These are phyloP conservation scores for Festucalex cinctus DNA, from an alignment of 2,113 vertebrate genomes.

Conservation along the genomic window DNA sequence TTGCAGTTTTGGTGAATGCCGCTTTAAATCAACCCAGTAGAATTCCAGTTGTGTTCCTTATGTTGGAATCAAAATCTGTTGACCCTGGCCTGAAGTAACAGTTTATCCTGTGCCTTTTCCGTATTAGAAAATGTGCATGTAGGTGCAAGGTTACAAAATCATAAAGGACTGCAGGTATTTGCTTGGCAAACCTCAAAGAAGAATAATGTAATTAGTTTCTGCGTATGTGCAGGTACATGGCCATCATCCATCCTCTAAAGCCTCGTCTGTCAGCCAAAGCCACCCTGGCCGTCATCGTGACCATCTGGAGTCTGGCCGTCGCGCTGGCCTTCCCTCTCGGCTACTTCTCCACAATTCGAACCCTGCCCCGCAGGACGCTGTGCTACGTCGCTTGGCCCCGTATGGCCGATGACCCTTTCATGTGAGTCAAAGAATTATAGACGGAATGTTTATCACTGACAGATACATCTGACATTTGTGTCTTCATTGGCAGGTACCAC, in stretches of 20 bases:
- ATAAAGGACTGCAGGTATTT: too few species aligned
- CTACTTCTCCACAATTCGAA: constrained; percentile 85
- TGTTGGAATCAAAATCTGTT: too few species aligned
- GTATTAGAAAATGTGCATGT: too few species aligned
- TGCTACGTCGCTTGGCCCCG: constrained; percentile 93
- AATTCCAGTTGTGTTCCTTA: too few species aligned
- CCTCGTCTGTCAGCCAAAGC: constrained; percentile 89
- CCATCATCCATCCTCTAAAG: constrained; percentile 95
- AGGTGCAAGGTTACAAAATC: background rate
- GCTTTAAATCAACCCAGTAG: too few species aligned
- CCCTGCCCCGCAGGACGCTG: constrained; percentile 80
- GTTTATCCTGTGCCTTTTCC: too few species aligned
- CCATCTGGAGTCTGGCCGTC: constrained; percentile 93
- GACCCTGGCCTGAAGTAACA: too few species aligned
- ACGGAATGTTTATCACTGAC: too few species aligned
- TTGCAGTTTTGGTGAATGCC: too few species aligned
- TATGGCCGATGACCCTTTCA: constrained; percentile 81
- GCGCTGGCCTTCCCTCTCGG: constrained; percentile 91
- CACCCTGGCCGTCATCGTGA: constrained; percentile 85
- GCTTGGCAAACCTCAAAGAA: background rate
- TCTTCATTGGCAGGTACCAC: constrained; percentile 79
- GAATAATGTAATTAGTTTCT: background rate
- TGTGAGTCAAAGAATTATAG: constrained; percentile 70
- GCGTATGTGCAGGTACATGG: constrained; percentile 83
- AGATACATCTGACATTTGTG: background rate